These are phyloP conservation scores for Oryctolagus cuniculus DNA, from an alignment of 2,113 vertebrate genomes.

Conservation along the genomic window mOryCun1.1 NC_091444.1:19176001-19176500, in stretches of 20 bases:
- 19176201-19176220: constrained; percentile 86
- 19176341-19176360: neutral
- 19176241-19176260: neutral
- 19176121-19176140: neutral
- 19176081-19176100: neutral
- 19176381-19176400: no score
- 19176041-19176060: neutral
- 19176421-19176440: neutral
- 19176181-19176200: neutral
- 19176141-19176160: neutral
- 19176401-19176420: neutral
- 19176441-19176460: neutral
- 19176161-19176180: neutral
- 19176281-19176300: rapidly evolving
- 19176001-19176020: neutral
- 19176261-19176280: neutral
- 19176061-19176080: neutral
- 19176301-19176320: constrained; percentile 68
- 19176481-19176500: neutral
- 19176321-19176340: constrained; percentile 83
- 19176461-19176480: neutral
- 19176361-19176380: neutral
- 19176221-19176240: constrained; percentile 83
- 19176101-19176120: neutral
- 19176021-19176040: neutral